Base-by-base conservation (phyloP, 2,888 invertebrate genomes). In the Belgica antarctica region DNA sequence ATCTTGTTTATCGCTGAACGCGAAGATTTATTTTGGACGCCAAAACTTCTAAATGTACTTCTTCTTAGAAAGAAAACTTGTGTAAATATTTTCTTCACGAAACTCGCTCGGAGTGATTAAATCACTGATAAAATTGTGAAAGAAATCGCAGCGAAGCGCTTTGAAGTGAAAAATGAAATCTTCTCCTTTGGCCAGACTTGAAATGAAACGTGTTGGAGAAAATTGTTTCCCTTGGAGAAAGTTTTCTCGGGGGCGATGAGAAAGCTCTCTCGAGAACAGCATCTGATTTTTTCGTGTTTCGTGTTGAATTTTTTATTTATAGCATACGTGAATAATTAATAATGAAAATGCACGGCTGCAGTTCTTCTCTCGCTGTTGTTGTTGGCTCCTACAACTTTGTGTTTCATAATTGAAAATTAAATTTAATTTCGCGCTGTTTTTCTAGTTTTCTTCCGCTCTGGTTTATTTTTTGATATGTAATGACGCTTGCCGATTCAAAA, bases 101-200 rank as follows among this genome's bases (percentile, higher is more conserved):
- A 34, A 19, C 19, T 25, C 19, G 22, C 3, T 12, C 12, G 10
- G 24, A 34, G 62, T 62, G 62, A 62, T 62, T 62, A 62, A 31
- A 62, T 62, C 34, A 8, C 36, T 31, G 62, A 62, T 62, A 62
- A 34, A 17, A 62, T n/a, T 61, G 61, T 28, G 28, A 61, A 19
- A 28, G 24, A 27, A 61, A 27, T 28, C 61, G 8, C 3, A 52
- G 34, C 34, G 22, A 25, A 25, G 59, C n/a, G 27, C 25, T 25
- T 27, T 15, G 59, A 5, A n/a, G n/a, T 46, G 22, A 59, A 52
- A 52, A 41, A 15, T 24, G 24, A 52, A 52, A 52, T 52, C 52
- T 22, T 2, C 52, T 17, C n/a, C 52, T 52, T 22, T 52, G 19
- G 41, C 41, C 12, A 41, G 41, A 41, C n/a, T 2, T 12, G 15